Evolutionary conservation across 2,888 invertebrate genomes (phyloP).

Genomic region (Nebria salina): DNA sequence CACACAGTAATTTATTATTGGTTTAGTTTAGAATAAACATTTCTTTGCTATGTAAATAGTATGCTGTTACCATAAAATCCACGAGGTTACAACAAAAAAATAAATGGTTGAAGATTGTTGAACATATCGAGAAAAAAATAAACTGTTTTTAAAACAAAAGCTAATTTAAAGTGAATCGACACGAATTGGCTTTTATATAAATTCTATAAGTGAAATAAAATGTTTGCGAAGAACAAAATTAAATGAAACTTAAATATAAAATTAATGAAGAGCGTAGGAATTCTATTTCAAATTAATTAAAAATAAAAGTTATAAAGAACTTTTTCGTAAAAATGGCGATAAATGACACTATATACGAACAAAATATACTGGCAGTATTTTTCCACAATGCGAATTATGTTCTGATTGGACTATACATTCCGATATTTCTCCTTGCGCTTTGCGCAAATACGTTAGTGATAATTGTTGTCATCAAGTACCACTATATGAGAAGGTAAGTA

Average conservation of each 20-base stretch:
- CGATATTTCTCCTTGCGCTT: slow-evolving; percentile 71
- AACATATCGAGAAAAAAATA: not conserved
- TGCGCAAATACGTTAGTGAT: slow-evolving; percentile 74
- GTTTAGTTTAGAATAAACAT: slow-evolving; percentile 29
- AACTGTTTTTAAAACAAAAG: not conserved
- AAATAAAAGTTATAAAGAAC: slow-evolving; percentile 13
- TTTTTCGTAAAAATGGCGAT: slow-evolving; percentile 19
- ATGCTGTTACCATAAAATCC: not conserved
- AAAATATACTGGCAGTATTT: slow-evolving; percentile 14
- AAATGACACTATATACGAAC: slow-evolving; percentile 19
- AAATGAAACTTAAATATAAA: too few species aligned
- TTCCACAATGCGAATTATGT: slow-evolving; percentile 54
- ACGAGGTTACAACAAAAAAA: not conserved
- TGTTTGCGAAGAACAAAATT: too few species aligned
- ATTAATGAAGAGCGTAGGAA: slow-evolving; percentile 13
- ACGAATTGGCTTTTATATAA: too few species aligned
- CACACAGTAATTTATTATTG: slow-evolving; percentile 32
- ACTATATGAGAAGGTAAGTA: slow-evolving; percentile 74
- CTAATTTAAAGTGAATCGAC: too few species aligned
- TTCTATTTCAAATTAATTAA: slow-evolving; percentile 2
- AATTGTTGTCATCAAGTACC: slow-evolving; percentile 73
- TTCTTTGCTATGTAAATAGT: not conserved
- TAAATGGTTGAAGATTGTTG: not conserved
- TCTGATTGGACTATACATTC: slow-evolving; percentile 71
- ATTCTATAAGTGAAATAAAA: too few species aligned